Evolutionary conservation across 2,113 vertebrate genomes (phyloP).

Genomic region (Hypanus sabinus): DNA sequence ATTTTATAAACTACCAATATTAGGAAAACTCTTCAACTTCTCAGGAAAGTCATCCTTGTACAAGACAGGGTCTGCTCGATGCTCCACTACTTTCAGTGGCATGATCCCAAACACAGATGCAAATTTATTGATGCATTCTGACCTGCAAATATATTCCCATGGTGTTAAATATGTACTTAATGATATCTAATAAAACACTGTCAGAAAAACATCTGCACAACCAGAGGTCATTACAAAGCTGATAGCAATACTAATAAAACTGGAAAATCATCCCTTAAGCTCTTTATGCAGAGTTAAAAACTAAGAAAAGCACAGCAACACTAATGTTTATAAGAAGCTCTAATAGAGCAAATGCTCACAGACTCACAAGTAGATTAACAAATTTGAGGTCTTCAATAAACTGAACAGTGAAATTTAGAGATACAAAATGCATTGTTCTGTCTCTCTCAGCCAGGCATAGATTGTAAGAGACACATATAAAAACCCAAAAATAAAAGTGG

Average conservation of each 20-base stretch:
- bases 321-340: background rate
- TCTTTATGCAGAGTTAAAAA: background rate
- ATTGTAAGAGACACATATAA: background rate
- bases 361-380: background rate
- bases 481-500: slow-evolving; percentile 12
- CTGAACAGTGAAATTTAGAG: background rate
- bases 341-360: background rate
- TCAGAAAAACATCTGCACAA: background rate
- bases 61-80: slow-evolving; percentile 88
- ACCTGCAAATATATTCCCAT: slow-evolving; percentile 55
- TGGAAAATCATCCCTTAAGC: background rate
- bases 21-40: slow-evolving; percentile 97
- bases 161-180: background rate
- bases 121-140: slow-evolving; percentile 98
- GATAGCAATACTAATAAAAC: background rate
- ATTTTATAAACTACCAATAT: slow-evolving; percentile 87
- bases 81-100: slow-evolving; percentile 96
- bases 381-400: background rate
- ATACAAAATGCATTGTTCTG: background rate
- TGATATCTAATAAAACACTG: slow-evolving; percentile 12
- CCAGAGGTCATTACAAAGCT: slow-evolving; percentile 13
- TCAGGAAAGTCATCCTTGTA: slow-evolving; percentile 98
- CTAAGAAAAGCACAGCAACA: background rate
- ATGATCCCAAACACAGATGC: slow-evolving; percentile 92
- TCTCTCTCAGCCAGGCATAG: background rate